These are phyloP conservation scores for Cyclophora punctaria DNA, from an alignment of 2,888 invertebrate genomes.

Conservation along the genomic window DNA sequence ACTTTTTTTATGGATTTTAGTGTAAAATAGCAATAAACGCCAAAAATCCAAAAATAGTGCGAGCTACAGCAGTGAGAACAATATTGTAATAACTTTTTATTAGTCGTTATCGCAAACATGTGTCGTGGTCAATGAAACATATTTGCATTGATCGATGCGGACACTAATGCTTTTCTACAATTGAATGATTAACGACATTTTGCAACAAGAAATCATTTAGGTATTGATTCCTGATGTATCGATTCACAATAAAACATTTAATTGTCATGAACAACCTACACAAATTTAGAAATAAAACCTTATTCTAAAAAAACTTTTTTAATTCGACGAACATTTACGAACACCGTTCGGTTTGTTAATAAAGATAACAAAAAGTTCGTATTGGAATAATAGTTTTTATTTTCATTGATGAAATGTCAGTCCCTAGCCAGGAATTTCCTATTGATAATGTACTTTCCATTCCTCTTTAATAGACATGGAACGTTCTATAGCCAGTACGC, in stretches of 20 bases:
- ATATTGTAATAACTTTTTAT: too few relatives aligned
- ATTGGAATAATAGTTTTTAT: neutral
- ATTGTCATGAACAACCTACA: too few relatives aligned
- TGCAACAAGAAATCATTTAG: constrained; percentile 30
- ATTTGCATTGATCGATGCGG: constrained; percentile 43
- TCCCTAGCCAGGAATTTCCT: constrained; percentile 29
- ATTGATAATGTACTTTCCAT: constrained; percentile 36
- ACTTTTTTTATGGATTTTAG: too few relatives aligned
- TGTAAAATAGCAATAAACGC: too few relatives aligned
- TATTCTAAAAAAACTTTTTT: too few relatives aligned
- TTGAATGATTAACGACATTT: constrained; percentile 61
- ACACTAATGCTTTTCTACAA: constrained; percentile 48
- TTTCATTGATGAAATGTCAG: constrained; percentile 14
- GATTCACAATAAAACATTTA: too few relatives aligned
- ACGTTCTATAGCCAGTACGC: constrained; percentile 55
- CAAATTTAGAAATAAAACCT: too few relatives aligned
- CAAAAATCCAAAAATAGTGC: too few relatives aligned
- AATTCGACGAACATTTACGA: too few relatives aligned
- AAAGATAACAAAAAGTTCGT: too few relatives aligned
- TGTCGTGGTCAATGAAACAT: constrained; percentile 29
- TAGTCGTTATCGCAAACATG: constrained; percentile 27
- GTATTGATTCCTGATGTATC: neutral
- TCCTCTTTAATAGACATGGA: constrained; percentile 44
- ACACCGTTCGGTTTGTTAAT: too few relatives aligned
- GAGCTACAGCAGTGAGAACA: too few relatives aligned